A percentile compares a stretch with the other conserved stretches of the same genome.
These are phyloP conservation scores for Ficedula albicollis DNA, from an alignment of 2,797 vertebrate genomes.

Conservation along the genomic window DNA sequence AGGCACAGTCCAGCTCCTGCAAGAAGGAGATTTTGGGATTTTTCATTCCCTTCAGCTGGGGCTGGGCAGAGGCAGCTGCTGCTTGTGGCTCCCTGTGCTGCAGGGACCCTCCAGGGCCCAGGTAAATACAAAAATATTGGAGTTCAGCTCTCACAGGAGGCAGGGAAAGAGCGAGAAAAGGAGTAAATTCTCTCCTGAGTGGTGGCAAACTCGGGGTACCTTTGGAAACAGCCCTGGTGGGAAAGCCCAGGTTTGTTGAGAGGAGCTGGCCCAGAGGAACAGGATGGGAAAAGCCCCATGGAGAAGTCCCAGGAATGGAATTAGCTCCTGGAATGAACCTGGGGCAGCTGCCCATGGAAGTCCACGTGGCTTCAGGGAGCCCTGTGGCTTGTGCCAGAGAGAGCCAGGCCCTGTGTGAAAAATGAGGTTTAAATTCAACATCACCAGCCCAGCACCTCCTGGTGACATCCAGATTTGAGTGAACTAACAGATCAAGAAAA, in stretches of 20 bases:
- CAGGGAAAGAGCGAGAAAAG: not conserved
- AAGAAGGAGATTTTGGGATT: not conserved
- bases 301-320: not conserved
- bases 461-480: accelerated
- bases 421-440: not conserved
- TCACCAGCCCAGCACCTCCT: not conserved
- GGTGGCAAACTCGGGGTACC: not conserved
- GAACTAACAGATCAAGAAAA: not conserved
- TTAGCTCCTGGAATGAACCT: not conserved
- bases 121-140: accelerated
- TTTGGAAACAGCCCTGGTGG: not conserved
- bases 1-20: not conserved
- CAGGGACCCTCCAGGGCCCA: not conserved
- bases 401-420: not conserved
- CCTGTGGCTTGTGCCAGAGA: not conserved
- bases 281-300: not conserved
- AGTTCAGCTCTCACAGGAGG: not conserved
- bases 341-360: not conserved
- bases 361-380: not conserved
- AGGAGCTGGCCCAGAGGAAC: not conserved
- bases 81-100: not conserved
- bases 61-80: not conserved
- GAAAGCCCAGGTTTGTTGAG: not conserved
- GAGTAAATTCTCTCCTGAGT: not conserved
- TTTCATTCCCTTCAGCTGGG: not conserved